These are phyloP conservation scores for Acanthosepion esculentum DNA, from an alignment of 2,888 invertebrate species.

Conservation along the genomic window DNA sequence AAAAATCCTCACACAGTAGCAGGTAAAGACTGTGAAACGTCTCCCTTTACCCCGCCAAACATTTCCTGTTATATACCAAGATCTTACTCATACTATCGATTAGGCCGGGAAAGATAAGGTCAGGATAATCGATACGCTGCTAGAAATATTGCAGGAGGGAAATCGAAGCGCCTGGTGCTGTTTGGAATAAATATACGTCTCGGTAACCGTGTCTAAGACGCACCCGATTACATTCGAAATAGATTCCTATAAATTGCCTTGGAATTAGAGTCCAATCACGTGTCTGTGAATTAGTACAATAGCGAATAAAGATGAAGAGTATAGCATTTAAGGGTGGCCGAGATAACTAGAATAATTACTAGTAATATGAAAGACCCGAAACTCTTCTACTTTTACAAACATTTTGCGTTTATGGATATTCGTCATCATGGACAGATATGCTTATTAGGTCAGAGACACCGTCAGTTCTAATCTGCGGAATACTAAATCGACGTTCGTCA, in stretches of 20 bases:
- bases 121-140: background rate
- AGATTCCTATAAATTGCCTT: slow-evolving; percentile 33
- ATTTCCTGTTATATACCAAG: background rate
- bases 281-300: background rate
- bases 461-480: background rate
- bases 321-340: background rate
- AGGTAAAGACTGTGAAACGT: background rate
- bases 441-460: background rate
- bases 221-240: too few relatives aligned
- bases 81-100: background rate
- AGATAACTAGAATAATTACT: background rate
- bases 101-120: background rate
- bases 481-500: background rate
- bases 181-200: slow-evolving; percentile 33
- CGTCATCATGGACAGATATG: background rate
- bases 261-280: background rate
- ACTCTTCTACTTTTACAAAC: background rate
- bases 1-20: slow-evolving; percentile 2
- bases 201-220: background rate
- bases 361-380: background rate
- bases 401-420: background rate
- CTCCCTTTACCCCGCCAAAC: background rate
- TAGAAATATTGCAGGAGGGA: background rate
- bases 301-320: background rate
- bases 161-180: background rate